Evolutionary conservation across 2,888 invertebrate genomes (phyloP).

Genomic region (Halocaridina rubra): DNA sequence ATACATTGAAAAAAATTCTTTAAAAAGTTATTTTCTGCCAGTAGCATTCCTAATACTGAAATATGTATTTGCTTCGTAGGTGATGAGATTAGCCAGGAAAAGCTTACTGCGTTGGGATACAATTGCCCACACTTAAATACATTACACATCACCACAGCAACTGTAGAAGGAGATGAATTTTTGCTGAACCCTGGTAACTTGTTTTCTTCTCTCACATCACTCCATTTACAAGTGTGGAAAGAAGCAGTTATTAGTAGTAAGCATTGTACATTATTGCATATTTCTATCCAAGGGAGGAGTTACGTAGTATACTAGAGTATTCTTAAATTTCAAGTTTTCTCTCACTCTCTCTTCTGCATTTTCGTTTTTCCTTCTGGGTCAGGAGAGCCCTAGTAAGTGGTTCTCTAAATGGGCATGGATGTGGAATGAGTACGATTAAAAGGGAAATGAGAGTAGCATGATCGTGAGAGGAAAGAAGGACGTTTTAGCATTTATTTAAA

Average conservation of each 20-base stretch:
- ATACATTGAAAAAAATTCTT: not conserved
- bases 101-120: slow-evolving; percentile 30
- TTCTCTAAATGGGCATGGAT: no score
- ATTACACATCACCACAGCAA: slow-evolving; percentile 48
- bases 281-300: no score
- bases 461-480: no score
- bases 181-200: slow-evolving; percentile 29
- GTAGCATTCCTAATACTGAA: not conserved
- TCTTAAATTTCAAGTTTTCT: no score
- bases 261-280: no score
- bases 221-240: slow-evolving; percentile 56
- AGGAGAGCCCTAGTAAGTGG: no score
- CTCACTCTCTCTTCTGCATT: no score
- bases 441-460: no score
- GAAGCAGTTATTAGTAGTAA: slow-evolving; percentile 46
- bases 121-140: slow-evolving; percentile 25
- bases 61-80: slow-evolving; percentile 14
- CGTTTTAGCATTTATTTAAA: no score
- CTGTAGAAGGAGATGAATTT: slow-evolving; percentile 41
- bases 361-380: no score
- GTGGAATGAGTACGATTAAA: no score
- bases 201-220: slow-evolving; percentile 27
- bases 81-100: slow-evolving; percentile 37
- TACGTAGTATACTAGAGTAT: no score
- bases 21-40: not conserved